Base-by-base conservation (phyloP, 1,140 invertebrate genomes). In the Hyposmocoma kahamanoa region DNA sequence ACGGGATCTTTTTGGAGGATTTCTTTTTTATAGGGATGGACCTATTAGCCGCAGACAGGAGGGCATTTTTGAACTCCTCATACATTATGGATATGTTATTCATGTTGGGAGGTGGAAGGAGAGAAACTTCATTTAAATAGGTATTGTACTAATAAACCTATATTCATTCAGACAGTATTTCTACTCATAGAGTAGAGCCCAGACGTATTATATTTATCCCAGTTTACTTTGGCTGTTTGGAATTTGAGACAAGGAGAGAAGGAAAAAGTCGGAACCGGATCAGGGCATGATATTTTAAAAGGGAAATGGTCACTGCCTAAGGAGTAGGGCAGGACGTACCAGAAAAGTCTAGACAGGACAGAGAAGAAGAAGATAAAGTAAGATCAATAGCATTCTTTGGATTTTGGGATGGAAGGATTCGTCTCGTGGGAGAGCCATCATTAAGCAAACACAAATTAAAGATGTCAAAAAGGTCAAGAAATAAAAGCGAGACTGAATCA, bases 261-360 rank as follows among this genome's bases (percentile, higher is more conserved):
- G 22, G 19, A 3, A 0, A 15, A 11, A 19, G 18, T 21, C n/a
- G n/a, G n/a, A 5, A 18, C 17, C 13, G 4, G 4, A 15, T 34
- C 2, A 19, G 46, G 11, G n/a, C 22, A 17, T 2, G 50, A 19
- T 22, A 45, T 30, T 17, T 36, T 3, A 38, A 52, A 45, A 9
- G 50, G 42, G n/a, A 45, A 39, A 21, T 52, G 50, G 22, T 52
- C 50, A 30, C 50, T 52, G 22, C 42, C 42, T 21, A 21, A 32
- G 10, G 34, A 20, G 13, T 4, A 20, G 10, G 42, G 24, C 0
- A 45, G 21, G 3, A 30, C n/a, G 13, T 30, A 1, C 42, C 50
- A 45, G n/a, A n/a, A 4, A 34, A 22, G 19, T 32, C 1, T 2
- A 42, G 20, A 11, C 34, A 17, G 9, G 36, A 4, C 9, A 42